Conservation (phyloP, 37 sponge, comb jelly and placozoan genomes). For the Theonella swinhoei region DNA sequence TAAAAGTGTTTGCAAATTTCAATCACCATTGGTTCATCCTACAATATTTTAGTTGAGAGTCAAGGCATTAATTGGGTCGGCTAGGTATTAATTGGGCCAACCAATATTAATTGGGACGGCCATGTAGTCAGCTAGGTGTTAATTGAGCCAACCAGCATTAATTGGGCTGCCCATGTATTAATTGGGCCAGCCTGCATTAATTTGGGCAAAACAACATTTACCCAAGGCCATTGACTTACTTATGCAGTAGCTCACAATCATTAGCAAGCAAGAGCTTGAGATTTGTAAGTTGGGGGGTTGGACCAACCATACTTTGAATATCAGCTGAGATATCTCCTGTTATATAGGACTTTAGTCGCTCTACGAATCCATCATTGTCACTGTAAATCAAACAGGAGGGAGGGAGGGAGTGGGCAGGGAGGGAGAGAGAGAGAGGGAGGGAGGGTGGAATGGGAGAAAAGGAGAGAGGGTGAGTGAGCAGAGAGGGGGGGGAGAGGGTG, state of each 20-base stretch:
- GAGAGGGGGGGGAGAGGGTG: not conserved
- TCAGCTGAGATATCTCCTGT: conserved; percentile 49
- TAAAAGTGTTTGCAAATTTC: too few species aligned
- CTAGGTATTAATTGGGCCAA: too few species aligned
- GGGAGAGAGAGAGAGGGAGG: conserved; percentile 16
- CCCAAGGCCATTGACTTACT: conserved; percentile 30
- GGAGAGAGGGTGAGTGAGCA: not conserved
- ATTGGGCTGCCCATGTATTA: too few species aligned
- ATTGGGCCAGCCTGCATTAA: too few species aligned
- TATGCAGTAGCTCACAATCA: conserved; percentile 43
- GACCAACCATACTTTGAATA: conserved; percentile 49
- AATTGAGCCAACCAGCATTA: too few species aligned
- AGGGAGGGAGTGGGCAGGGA: conserved; percentile 24
- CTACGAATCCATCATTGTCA: conserved; percentile 44
- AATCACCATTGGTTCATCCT: too few species aligned
- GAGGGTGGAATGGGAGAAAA: not conserved
- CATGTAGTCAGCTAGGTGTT: too few species aligned
- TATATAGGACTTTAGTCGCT: conserved; percentile 48
- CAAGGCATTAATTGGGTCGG: too few species aligned
- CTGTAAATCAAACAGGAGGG: not conserved
- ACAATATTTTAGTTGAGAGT: too few species aligned
- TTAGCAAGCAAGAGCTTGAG: conserved; percentile 56
- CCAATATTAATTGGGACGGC: too few species aligned
- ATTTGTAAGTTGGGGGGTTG: conserved; percentile 19
- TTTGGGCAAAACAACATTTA: too few species aligned